Base-by-base conservation (phyloP, 2,113 vertebrate genomes). In the Crotalus viridis region DNA sequence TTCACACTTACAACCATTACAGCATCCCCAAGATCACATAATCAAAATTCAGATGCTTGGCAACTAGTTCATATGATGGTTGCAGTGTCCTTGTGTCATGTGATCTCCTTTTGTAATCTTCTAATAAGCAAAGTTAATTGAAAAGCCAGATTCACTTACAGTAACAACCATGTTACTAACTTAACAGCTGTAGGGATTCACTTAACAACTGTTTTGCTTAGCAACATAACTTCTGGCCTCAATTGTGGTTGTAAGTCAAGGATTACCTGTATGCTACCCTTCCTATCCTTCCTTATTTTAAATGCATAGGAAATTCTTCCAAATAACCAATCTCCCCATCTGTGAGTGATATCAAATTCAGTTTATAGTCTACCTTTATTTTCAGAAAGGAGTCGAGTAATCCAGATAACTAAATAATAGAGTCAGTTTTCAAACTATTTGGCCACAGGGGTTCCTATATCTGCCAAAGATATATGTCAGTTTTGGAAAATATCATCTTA, bases 401-500 rank as follows among this genome's bases (percentile, higher is more conserved):
- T 91, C 43, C 43, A 57, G 61, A 85, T 59, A 51, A 85, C 54
- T 85, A 43, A 26, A 54, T 81, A 55, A 81, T 0, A 0, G 24
- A 10, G 7, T 89, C 85, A 56, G 26, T 54, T 85, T 91, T 43
- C 90, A 56, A 85, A 57, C 43, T 91, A 85, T 24, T 85, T 57
- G 90, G 33, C 51, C 54, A 85, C 33, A 91, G 43, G 33, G 74
- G 56, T 43, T 61, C 39, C 57, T 61, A 61, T 43, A 9, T 51
- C 92, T 92, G 39, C 39, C 54, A 33, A 92, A 89, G 4, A 48
- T 9, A 81, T 46, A 54, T 89, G 87, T 48, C 61, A 89, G 22
- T 85, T 33, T 85, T 85, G 28, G 69, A 56, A 89, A 12, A 56
- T 46, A 57, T 59, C 88, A 61, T 92, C 85, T 89, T 86, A 93